Base-by-base conservation (phyloP, 2,888 invertebrate genomes). In the Heliconius aoede region DNA sequence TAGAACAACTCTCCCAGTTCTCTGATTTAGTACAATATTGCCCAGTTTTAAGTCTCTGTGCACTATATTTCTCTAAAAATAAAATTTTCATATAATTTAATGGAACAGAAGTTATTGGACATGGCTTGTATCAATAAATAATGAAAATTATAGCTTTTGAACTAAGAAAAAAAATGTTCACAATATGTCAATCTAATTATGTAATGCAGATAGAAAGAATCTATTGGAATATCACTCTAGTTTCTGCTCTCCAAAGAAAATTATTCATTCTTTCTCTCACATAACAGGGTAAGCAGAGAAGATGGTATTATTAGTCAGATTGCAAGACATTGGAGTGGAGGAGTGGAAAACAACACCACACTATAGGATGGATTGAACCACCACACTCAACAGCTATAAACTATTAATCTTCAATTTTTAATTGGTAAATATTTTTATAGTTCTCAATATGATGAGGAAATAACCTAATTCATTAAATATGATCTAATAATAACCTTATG, bases 41-140 rank as follows among this genome's bases (percentile, higher is more conserved):
- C 97, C 97, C 74, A 97, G 89, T 86, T 97, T 97, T 80, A 97
- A 88, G 88, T 97, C 97, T 81, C 97, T 94, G 87, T 97, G 97
- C 7, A 97, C 97, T 85, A 97, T 96, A 86, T 97, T 97, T 88
- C 95, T 95, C 96, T 96, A 93, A 36, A 95, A 94, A 79, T 68
- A 62, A 24, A 77, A 73, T 64, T 75, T 76, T 28, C 26, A 68
- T 28, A 68, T 26, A 51, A 9, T 46, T 40, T 28, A 36, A 32
- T 32, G 21, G 18, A 7, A 46, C 46, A 21, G 8, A 46, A 46
- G 21, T 46, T 18, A 46, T 46, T 46, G 36, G 13, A 40, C 36
- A 46, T 1, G 18, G 46, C 18, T 7, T 46, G 8, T 46, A 46
- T 46, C 18, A 21, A 46, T 21, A 46, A 46, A 46, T 21, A 21